A percentile compares a stretch with the other conserved stretches of the same genome.
Conservation (phyloP, 1,140 invertebrate species). For the Hyphantria cunea region DNA sequence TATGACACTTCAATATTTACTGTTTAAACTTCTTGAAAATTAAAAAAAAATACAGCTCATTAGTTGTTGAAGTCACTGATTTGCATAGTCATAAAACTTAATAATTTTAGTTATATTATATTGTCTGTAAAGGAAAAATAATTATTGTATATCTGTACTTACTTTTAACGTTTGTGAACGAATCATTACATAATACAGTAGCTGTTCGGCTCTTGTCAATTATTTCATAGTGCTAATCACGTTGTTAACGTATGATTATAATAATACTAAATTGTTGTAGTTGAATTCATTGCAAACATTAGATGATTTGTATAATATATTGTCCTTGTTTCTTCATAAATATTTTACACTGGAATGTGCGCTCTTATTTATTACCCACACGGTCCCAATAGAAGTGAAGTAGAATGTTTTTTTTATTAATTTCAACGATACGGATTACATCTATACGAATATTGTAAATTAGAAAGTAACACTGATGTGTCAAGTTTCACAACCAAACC, state of each 20-base stretch:
- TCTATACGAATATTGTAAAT: too few species aligned
- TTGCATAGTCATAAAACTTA: constrained; percentile 28
- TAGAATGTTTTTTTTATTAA: too few species aligned
- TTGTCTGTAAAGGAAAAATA: constrained; percentile 15
- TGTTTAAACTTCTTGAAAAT: too few species aligned
- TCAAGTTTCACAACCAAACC: too few species aligned
- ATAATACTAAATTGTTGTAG: constrained; percentile 74
- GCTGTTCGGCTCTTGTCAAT: constrained; percentile 55
- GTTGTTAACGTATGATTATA: constrained; percentile 65
- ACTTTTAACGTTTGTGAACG: constrained; percentile 25
- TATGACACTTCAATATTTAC: too few species aligned
- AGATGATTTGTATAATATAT: constrained; percentile 77
- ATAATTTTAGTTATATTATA: constrained; percentile 22
- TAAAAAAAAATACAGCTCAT: constrained; percentile 5
- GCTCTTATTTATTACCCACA: constrained; percentile 43
- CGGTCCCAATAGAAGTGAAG: too few species aligned
- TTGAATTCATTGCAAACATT: constrained; percentile 71
- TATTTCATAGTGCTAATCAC: constrained; percentile 56
- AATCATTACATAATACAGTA: constrained; percentile 26
- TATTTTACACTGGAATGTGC: constrained; percentile 66
- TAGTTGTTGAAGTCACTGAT: constrained; percentile 20
- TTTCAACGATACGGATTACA: too few species aligned
- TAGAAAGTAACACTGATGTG: too few species aligned
- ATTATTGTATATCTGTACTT: constrained; percentile 27
- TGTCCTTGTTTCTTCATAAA: constrained; percentile 79